Conservation (phyloP, 53 echinoderm and acorn worm species). For the Holothuria scabra region DNA sequence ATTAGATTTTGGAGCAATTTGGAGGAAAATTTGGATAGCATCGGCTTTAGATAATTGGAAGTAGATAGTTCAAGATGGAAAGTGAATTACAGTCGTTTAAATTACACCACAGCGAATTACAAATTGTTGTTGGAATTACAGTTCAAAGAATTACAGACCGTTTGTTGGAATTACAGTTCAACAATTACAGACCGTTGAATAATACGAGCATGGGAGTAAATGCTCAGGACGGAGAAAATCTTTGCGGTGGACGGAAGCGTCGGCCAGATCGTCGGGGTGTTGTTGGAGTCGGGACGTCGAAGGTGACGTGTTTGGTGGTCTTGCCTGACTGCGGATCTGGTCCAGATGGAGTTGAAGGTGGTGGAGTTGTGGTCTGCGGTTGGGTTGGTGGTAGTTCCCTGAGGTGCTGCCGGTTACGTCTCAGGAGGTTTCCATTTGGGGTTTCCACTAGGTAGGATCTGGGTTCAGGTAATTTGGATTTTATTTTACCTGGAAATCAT, state of each 20-base stretch:
- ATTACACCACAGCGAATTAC: no score
- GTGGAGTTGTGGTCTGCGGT: background rate
- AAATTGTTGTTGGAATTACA: no score
- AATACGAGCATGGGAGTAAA: no score
- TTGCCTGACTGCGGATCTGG: background rate
- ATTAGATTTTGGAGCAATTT: no score
- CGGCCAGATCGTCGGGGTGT: background rate
- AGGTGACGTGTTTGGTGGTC: background rate
- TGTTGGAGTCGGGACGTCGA: background rate
- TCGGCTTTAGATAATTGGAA: no score
- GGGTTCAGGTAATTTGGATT: slow-evolving; percentile 15
- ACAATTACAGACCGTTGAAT: no score
- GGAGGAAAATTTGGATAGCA: no score
- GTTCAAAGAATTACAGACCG: no score
- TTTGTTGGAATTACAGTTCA: background rate
- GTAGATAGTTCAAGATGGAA: no score
- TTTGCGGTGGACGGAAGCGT: background rate
- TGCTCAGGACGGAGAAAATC: background rate
- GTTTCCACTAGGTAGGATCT: slow-evolving; percentile 29
- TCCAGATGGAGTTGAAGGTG: background rate
- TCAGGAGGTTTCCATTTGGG: slow-evolving; percentile 10
- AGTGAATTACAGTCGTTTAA: no score
- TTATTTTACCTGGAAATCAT: slow-evolving; percentile 18
- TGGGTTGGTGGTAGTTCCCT: background rate
- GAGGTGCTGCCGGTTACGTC: slow-evolving; percentile 33